Conservation (phyloP, 2,113 vertebrate genomes). For the Hiodon tergisus region DNA sequence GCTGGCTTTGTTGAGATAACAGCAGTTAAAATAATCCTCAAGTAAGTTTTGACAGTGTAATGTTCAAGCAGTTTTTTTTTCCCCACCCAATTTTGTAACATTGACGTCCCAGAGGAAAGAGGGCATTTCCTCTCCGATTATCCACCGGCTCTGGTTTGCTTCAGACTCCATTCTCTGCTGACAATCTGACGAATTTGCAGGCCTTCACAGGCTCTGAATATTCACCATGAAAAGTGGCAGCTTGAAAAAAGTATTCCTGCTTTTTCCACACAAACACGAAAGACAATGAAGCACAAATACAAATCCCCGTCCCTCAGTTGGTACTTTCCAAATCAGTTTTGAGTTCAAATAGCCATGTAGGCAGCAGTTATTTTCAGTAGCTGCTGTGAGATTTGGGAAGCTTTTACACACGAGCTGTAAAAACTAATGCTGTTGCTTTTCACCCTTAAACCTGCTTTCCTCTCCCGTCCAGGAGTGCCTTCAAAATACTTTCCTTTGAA, state of each 20-base stretch:
- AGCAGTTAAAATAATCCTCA: too few relatives aligned
- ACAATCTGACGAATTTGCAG: too few relatives aligned
- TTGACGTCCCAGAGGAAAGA: too few relatives aligned
- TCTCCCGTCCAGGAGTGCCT: constrained; percentile 49
- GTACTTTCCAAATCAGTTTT: constrained; percentile 24
- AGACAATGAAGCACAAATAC: constrained; percentile 24
- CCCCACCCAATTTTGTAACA: too few relatives aligned
- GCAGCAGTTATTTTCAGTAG: neutral
- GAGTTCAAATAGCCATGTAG: constrained; percentile 22
- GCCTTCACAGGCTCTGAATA: neutral
- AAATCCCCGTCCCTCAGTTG: constrained; percentile 66
- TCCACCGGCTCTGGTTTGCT: too few relatives aligned
- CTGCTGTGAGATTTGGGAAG: constrained; percentile 31
- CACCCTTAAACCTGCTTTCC: constrained; percentile 24
- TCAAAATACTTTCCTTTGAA: constrained; percentile 64
- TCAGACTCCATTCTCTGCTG: too few relatives aligned
- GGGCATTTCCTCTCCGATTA: too few relatives aligned
- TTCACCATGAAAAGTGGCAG: too few relatives aligned
- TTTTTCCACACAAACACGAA: neutral
- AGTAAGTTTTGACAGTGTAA: too few relatives aligned
- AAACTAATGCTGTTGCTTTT: constrained; percentile 45
- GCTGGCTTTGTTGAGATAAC: constrained; percentile 51
- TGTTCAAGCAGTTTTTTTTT: neutral
- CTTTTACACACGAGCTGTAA: constrained; percentile 44
- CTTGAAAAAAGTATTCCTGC: too few relatives aligned